Percentiles rank a stretch among this genome's conserved stretches.
Evolutionary conservation across 2,888 invertebrate species (phyloP).

Genomic region (Spisula solida): DNA sequence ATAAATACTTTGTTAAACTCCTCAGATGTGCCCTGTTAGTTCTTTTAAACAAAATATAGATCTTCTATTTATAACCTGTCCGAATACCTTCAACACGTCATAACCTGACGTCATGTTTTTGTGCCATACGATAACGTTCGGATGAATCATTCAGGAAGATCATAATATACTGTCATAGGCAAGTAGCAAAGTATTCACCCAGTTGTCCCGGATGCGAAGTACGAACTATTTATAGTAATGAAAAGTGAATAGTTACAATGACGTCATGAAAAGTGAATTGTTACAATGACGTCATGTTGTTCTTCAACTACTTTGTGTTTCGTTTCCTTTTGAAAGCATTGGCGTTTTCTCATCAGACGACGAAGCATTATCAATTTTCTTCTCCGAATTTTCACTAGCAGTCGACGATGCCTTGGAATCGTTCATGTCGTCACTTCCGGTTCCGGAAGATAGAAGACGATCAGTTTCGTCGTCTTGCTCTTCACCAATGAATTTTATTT

Average conservation of each 20-base stretch:
- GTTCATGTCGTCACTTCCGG: constrained; percentile 41
- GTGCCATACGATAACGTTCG: too few species aligned
- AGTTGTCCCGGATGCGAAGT: neutral
- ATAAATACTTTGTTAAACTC: neutral
- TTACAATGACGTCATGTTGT: neutral
- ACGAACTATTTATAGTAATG: neutral
- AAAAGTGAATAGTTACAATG: neutral
- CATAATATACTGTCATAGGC: too few species aligned
- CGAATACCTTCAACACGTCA: too few species aligned
- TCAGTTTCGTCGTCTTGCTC: constrained; percentile 73
- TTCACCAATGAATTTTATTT: constrained; percentile 80
- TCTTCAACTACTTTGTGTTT: constrained; percentile 28
- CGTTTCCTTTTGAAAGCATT: constrained; percentile 55
- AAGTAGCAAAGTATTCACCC: neutral
- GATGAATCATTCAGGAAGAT: too few species aligned
- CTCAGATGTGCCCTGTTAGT: too few species aligned
- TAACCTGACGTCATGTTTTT: too few species aligned
- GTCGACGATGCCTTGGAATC: constrained; percentile 24
- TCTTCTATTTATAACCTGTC: too few species aligned
- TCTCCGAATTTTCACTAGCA: constrained; percentile 15
- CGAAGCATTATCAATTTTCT: constrained; percentile 16
- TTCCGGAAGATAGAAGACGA: constrained; percentile 47
- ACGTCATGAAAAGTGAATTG: neutral
- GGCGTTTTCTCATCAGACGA: constrained; percentile 53
- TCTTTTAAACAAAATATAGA: too few species aligned